phyloP scores from a whole-genome alignment of 2,888 invertebrate genomes.

The Arge pagana region DNA sequence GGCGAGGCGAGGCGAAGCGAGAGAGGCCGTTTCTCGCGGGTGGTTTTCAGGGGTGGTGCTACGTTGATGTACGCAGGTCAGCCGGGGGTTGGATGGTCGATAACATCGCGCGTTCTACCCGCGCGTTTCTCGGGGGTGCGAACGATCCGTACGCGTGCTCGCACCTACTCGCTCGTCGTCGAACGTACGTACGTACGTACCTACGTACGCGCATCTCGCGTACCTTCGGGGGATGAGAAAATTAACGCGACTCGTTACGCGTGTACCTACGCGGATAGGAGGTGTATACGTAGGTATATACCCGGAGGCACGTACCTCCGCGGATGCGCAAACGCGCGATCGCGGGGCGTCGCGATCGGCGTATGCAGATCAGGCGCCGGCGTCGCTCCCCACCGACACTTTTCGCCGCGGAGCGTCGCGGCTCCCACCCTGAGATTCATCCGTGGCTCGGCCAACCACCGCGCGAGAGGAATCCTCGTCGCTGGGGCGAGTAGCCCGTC shows the following conservation, averaged over 20 bases:
- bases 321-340: too few species aligned
- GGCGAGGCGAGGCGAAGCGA: slow-evolving; percentile 41
- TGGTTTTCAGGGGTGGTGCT: slow-evolving; percentile 53
- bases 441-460: too few species aligned
- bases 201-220: neutral
- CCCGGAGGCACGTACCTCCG: neutral
- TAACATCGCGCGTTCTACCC: slow-evolving; percentile 36
- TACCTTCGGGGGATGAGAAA: too few species aligned
- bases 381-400: slow-evolving; percentile 8
- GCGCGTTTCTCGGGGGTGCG: slow-evolving; percentile 7
- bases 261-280: neutral
- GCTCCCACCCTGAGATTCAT: neutral
- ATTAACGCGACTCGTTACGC: too few species aligned
- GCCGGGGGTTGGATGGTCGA: slow-evolving; percentile 53
- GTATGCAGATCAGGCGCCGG: slow-evolving; percentile 19
- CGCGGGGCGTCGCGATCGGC: slow-evolving; percentile 3
- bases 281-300: neutral
- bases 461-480: too few species aligned
- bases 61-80: slow-evolving; percentile 56
- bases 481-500: too few species aligned
- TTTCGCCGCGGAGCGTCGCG: too few species aligned
- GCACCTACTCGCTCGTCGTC: neutral
- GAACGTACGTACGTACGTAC: neutral
- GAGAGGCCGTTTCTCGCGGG: slow-evolving; percentile 36
- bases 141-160: slow-evolving; percentile 5